phyloP scores from a whole-genome alignment of 2,797 vertebrate species.

The Huso huso region DNA sequence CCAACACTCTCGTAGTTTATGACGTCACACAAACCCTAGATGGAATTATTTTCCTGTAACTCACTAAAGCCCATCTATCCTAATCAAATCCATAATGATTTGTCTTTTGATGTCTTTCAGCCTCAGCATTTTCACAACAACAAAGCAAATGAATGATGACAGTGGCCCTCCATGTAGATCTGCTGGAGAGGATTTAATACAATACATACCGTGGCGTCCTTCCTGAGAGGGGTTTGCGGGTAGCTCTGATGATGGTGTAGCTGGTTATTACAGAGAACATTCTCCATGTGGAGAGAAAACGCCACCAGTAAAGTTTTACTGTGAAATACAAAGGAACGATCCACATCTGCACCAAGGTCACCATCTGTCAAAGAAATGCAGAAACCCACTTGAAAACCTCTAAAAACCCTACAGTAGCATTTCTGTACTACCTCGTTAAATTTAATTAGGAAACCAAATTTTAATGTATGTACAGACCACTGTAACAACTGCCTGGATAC shows the following conservation, averaged over 20 bases:
- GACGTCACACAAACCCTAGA: too few species aligned
- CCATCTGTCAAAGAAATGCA: conserved; percentile 44
- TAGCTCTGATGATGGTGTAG: conserved; percentile 63
- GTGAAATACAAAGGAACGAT: conserved; percentile 62
- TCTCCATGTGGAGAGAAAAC: conserved; percentile 56
- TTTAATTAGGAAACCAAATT: conserved; percentile 13
- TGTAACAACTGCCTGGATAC: not conserved
- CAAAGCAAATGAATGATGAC: not conserved
- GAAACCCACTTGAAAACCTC: conserved; percentile 11
- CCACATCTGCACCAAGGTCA: conserved; percentile 63
- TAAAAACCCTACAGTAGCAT: not conserved
- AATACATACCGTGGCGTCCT: conserved; percentile 39
- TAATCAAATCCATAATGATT: too few species aligned
- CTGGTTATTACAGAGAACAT: conserved; percentile 55
- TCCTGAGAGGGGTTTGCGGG: conserved; percentile 51
- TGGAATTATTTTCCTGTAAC: too few species aligned
- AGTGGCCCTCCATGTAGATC: not conserved
- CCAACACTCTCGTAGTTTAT: too few species aligned
- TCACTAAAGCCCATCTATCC: too few species aligned
- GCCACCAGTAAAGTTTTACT: conserved; percentile 60
- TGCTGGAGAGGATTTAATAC: not conserved
- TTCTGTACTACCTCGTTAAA: not conserved
- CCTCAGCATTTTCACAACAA: not conserved
- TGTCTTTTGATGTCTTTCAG: too few species aligned
- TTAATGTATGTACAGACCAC: not conserved